phyloP scores from a whole-genome alignment of 2,888 invertebrate species.

The Atrina japonica region DNA sequence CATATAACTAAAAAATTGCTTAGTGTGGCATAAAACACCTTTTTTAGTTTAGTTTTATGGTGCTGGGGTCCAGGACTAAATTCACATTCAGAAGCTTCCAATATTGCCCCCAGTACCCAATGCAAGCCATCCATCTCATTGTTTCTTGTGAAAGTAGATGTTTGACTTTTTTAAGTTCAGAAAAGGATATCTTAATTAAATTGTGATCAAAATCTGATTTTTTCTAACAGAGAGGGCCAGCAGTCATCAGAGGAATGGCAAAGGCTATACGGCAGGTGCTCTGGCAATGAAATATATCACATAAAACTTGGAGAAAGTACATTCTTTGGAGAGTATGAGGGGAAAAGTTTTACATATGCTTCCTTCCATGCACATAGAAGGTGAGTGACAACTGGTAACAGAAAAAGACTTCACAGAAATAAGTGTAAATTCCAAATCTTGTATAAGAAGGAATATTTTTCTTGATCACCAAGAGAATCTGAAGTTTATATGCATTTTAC shows the following conservation, averaged over 20 bases:
- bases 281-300: constrained; percentile 99
- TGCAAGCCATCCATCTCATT: too few species aligned
- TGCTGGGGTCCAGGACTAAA: too few species aligned
- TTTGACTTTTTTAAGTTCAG: neutral
- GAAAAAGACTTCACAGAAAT: neutral
- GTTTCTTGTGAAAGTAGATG: neutral
- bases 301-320: constrained; percentile 96
- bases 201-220: too few species aligned
- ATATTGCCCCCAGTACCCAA: too few species aligned
- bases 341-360: constrained; percentile 99
- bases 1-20: too few species aligned
- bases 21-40: too few species aligned
- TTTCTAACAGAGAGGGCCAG: constrained; percentile 94
- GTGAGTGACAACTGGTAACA: too few species aligned
- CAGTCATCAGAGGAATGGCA: constrained; percentile 99
- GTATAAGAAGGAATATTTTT: too few species aligned
- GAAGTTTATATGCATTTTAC: too few species aligned
- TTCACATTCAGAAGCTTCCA: too few species aligned
- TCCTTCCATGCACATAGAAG: constrained; percentile 99
- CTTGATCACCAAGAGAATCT: too few species aligned
- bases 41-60: too few species aligned
- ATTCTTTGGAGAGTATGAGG: constrained; percentile 99
- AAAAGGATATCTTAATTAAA: neutral
- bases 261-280: constrained; percentile 97
- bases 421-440: neutral